phyloP scores from a whole-genome alignment of 1,140 invertebrate species.

The Drosophila saltans region DNA sequence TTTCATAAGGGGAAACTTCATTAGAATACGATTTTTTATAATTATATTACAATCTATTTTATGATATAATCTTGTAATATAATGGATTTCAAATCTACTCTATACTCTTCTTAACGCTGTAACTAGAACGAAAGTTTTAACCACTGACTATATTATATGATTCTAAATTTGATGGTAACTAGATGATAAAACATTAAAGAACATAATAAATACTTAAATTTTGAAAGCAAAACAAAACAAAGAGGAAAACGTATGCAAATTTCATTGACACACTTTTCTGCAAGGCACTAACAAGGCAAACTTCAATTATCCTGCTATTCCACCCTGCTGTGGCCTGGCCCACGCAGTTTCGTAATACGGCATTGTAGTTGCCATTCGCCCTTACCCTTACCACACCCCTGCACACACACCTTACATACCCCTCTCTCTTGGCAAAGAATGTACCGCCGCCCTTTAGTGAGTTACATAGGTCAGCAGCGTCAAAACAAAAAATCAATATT shows the following conservation, averaged over 20 bases:
- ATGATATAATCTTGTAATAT: no score
- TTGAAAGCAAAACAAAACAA: not conserved
- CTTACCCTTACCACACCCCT: not conserved
- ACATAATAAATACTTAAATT: no score
- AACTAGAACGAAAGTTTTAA: no score
- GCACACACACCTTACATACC: not conserved
- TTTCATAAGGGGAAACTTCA: no score
- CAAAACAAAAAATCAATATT: slow-evolving; percentile 68
- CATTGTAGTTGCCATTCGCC: not conserved
- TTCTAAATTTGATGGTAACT: no score
- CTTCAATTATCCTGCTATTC: slow-evolving; percentile 14
- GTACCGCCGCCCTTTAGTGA: slow-evolving; percentile 38
- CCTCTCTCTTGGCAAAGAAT: not conserved
- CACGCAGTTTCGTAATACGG: slow-evolving; percentile 41
- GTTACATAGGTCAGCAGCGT: slow-evolving; percentile 69
- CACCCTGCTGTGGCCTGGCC: not conserved
- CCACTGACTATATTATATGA: no score
- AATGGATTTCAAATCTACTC: no score
- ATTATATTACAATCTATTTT: no score
- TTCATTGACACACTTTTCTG: slow-evolving; percentile 8
- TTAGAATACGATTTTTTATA: no score
- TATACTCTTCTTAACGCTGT: no score
- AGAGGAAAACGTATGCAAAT: not conserved
- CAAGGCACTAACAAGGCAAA: slow-evolving; percentile 3
- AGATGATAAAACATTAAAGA: no score